Evolutionary conservation across 2,888 invertebrate genomes (phyloP).

Genomic region (Glaucopsyche alexis): DNA sequence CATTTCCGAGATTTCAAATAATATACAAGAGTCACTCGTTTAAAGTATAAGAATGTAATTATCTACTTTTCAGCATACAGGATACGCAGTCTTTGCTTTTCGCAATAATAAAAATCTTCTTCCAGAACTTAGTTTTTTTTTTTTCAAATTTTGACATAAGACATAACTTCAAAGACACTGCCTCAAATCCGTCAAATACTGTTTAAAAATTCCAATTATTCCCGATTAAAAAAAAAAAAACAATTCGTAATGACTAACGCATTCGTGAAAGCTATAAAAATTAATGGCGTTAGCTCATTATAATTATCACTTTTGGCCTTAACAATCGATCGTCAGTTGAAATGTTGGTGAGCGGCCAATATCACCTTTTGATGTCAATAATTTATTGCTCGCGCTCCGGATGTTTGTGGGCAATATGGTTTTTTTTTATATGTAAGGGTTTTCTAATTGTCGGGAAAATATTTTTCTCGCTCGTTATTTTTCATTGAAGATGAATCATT

Average conservation of each 20-base stretch:
- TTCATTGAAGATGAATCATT: not conserved
- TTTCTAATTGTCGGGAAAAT: slow-evolving; percentile 13
- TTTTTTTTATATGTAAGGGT: not conserved
- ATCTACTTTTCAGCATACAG: too few species aligned
- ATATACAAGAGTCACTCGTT: too few species aligned
- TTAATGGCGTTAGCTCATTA: slow-evolving; percentile 18
- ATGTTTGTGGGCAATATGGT: slow-evolving; percentile 29
- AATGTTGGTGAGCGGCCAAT: slow-evolving; percentile 55
- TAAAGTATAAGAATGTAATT: too few species aligned
- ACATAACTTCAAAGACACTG: too few species aligned
- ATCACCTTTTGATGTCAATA: slow-evolving; percentile 41
- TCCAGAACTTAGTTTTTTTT: too few species aligned
- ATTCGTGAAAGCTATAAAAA: slow-evolving; percentile 19
- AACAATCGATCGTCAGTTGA: slow-evolving; percentile 42
- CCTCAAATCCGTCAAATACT: not conserved
- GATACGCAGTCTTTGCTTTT: too few species aligned
- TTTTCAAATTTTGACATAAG: too few species aligned
- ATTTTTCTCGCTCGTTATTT: not conserved
- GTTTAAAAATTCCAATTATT: not conserved
- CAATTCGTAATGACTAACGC: not conserved
- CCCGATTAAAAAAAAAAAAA: not conserved
- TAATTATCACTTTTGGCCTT: slow-evolving; percentile 33
- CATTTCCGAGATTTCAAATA: too few species aligned
- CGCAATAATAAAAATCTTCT: too few species aligned
- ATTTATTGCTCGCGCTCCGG: slow-evolving; percentile 34